Percentiles rank a stretch among this genome's conserved stretches.
Conservation (phyloP, 92 coral and sea anemone species). For the Desmophyllum pertusum region DNA sequence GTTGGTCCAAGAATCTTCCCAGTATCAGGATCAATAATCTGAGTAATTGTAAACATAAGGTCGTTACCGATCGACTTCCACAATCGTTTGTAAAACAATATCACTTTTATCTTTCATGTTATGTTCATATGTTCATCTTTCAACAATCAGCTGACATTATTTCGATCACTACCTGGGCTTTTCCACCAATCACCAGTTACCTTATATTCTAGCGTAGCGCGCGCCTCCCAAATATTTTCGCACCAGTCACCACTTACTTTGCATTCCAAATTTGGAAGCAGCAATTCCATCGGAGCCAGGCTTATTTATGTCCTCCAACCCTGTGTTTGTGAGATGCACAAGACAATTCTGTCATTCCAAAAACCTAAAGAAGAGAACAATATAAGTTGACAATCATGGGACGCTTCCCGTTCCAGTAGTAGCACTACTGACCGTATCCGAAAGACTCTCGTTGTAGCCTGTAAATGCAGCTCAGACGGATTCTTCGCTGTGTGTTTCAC, state of each 20-base stretch:
- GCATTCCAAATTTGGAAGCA: conserved; percentile 56
- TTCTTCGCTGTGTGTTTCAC: no score
- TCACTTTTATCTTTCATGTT: no score
- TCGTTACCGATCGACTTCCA: no score
- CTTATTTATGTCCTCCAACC: conserved; percentile 14
- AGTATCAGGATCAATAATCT: conserved; percentile 74
- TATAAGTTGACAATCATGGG: no score
- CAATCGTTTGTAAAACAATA: no score
- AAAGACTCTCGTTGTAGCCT: no score
- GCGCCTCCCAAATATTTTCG: neutral
- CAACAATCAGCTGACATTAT: neutral
- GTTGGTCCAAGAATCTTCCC: conserved; percentile 71
- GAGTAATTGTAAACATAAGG: neutral
- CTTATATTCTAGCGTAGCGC: neutral
- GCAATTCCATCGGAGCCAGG: conserved; percentile 53
- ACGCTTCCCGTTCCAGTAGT: no score
- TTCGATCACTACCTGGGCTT: no score
- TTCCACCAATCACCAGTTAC: neutral
- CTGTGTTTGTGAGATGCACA: conserved; percentile 30
- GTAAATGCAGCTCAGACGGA: no score
- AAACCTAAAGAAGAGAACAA: conserved; percentile 39
- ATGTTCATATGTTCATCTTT: no score
- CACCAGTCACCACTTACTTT: conserved; percentile 63
- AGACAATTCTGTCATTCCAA: conserved; percentile 69
- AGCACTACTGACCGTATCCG: no score